Base-by-base conservation (phyloP, 2,797 vertebrate genomes). In the Hydrocynus forskahlii region DNA sequence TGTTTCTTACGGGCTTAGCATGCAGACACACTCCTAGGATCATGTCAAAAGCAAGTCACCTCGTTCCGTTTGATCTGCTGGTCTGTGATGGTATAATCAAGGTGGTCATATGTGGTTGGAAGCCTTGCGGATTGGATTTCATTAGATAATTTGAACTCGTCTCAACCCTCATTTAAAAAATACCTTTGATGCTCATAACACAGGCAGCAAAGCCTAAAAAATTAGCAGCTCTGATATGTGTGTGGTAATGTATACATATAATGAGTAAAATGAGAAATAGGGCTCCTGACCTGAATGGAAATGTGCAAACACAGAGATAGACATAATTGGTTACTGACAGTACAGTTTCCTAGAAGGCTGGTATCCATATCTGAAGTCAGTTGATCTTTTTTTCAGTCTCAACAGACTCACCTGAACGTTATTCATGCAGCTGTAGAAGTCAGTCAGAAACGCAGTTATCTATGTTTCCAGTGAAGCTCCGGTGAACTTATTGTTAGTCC, bases 331-430 rank as follows among this genome's bases (percentile, higher is more conserved):
- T 69, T 75, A 23, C 63, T 59, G 69, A n/a, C n/a, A n/a, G n/a
- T n/a, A 78, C 69, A 35, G 74, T 66, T 43, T 43, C 3, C 29
- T 29, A 29, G 29, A 29, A 29, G 29, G 29, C 64, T 60, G 59
- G 40, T 40, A 4, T 43, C 43, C 25, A 62, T 35, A 25, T 13
- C 8, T 12, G 48, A 10, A 2, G 48, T 50, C 25, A 16, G 55
- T 19, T 67, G 40, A 50, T 48, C 74, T 45, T 81, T 77, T 29
- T 35, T 43, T 82, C 52, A 78, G 69, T 35, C 74, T 63, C 66
- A 66, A 73, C 48, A 23, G 19, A 59, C 62, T 63, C 40, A 52
- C 50, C 40, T 78, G 40, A 74, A 54, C 70, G 17, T 60, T 78
- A 74, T 68, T 60, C 52, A 45, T 74, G 50, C 23, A 60, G 40